Evolutionary conservation across 2,113 vertebrate species (phyloP).

Genomic region (Herpetotheres cachinnans): DNA sequence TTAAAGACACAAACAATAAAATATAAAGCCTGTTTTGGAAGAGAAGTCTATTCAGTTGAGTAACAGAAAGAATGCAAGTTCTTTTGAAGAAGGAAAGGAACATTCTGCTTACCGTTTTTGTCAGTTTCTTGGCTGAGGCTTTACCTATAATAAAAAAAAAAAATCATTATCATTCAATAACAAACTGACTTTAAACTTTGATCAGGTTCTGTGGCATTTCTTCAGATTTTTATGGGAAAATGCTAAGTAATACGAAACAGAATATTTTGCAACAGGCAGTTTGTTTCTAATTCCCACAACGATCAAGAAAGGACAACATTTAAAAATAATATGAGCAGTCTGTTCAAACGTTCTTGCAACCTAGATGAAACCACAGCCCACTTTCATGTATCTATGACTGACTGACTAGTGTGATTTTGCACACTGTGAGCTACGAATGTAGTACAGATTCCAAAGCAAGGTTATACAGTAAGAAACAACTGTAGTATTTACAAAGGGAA

Average conservation of each 20-base stretch:
- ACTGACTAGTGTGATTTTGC: background rate
- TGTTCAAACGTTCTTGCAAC: conserved; percentile 7
- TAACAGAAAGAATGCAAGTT: conserved; percentile 42
- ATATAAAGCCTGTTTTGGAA: conserved; percentile 34
- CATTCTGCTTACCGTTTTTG: conserved; percentile 74
- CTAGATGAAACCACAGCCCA: background rate
- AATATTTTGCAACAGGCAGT: conserved; percentile 13
- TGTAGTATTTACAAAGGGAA: background rate
- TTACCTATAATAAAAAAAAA: conserved; percentile 71
- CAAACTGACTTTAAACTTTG: conserved; percentile 56
- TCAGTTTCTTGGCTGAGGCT: conserved; percentile 73
- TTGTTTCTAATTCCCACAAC: conserved; percentile 44
- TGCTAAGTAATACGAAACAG: conserved; percentile 57
- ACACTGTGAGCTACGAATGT: background rate
- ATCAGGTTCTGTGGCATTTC: conserved; percentile 53
- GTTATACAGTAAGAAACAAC: background rate
- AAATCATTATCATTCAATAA: conserved; percentile 25
- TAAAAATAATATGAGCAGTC: conserved; percentile 6
- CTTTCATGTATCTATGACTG: background rate
- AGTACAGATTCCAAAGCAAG: background rate
- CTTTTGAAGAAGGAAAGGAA: conserved; percentile 34
- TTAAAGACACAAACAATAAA: conserved; percentile 63
- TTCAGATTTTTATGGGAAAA: conserved; percentile 57
- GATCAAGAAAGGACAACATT: conserved; percentile 14
- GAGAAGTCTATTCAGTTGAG: background rate